These are phyloP conservation scores for Lepidocolaptes lacrymiger DNA, from an alignment of 2,797 vertebrate species.

Conservation along the genomic window DNA sequence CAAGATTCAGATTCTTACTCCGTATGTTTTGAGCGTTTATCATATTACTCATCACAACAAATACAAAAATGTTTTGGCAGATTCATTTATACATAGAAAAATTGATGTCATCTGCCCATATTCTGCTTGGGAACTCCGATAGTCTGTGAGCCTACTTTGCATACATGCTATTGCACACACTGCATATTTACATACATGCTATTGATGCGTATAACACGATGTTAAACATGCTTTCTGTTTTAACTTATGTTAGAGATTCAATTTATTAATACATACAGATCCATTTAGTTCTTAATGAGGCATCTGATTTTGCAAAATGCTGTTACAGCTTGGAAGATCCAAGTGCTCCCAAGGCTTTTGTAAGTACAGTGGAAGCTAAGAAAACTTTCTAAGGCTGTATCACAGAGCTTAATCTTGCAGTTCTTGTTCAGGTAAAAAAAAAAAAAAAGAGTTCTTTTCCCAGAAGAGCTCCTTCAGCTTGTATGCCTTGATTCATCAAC, in stretches of 20 bases:
- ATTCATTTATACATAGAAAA: background rate
- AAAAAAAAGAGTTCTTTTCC: background rate
- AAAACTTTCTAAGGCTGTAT: background rate
- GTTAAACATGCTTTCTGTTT: background rate
- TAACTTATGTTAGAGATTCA: background rate
- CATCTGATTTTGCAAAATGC: background rate
- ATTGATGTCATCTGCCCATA: background rate
- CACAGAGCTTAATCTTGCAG: background rate
- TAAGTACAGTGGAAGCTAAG: background rate
- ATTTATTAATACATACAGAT: background rate
- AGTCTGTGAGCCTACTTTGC: background rate
- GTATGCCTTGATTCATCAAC: background rate
- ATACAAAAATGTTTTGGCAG: background rate
- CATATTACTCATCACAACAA: background rate
- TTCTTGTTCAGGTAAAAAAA: background rate
- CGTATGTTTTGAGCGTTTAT: background rate
- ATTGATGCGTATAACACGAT: background rate
- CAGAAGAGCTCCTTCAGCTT: background rate
- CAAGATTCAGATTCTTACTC: background rate
- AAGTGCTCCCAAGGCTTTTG: background rate
- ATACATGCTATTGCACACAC: background rate
- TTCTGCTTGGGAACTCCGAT: background rate
- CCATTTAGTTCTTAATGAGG: background rate
- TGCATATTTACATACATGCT: background rate
- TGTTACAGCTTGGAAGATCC: background rate